Evolutionary conservation across 1,140 invertebrate genomes (phyloP), one percentile per base, ranked within the genome.

Genomic region (Drosophila nikananu): DNA sequence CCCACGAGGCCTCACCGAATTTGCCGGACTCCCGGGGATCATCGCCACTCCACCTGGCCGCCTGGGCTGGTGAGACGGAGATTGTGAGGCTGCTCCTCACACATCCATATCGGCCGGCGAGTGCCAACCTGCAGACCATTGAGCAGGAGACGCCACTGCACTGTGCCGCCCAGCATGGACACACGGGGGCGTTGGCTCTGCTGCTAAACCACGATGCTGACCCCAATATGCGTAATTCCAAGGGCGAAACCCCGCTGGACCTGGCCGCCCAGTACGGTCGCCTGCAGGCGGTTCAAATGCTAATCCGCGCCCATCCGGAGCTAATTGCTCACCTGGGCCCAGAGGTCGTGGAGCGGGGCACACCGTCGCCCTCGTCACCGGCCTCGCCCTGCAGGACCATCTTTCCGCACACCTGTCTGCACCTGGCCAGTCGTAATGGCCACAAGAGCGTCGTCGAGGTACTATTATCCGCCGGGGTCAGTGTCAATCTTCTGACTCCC

Each of bases 111-210:
- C 95, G 96, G 19, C 94, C 96, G 66, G 96, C 97, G 68, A 96
- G 96, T 91, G 96, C 98, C 81, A 97, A 98, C 93, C 94, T 97
- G 83, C 95, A 98, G 97, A 99, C 98, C 58, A 96, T 96, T 86
- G 97, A 98, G 93, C 97, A 97, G 83, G 98, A 99, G 93, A 99
- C 98, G 25, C 97, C 98, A 15, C 94, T 99, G 71, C 97, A 99
- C 91, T 98, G 97, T 92, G 98, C 98, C 1, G 97, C 98, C 58
- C 98, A 99, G 93, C 98, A 98, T 93, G 98, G 98, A 10, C 97
- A 99, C 93, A 96, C 96, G 55, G 95, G 96, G 65, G 97, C 98
- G n/a, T 96, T 99, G 52, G 95, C 95, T 37, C 95, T 98, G 84
- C 95, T 99, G 73, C 94, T 99, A 61, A 95, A 98, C 77, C 95